A percentile compares a stretch with the other conserved stretches of the same genome.
Conservation (phyloP, 2,888 invertebrate species). For the Xanthia togata region DNA sequence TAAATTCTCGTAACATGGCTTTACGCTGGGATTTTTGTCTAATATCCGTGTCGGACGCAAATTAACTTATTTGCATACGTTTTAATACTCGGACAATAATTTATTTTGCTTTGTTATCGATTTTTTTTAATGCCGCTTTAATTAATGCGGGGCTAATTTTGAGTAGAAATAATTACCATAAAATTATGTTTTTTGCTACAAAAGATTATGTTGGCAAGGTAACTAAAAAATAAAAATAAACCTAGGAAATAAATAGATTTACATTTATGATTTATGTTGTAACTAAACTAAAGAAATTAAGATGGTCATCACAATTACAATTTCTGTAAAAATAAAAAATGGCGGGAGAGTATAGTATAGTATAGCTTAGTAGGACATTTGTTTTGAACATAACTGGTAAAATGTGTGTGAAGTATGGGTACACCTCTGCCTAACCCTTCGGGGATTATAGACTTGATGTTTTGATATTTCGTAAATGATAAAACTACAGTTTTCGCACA, state of each 20-base stretch:
- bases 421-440: not conserved
- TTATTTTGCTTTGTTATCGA: conserved; percentile 18
- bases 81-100: conserved; percentile 41
- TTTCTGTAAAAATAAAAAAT: not conserved
- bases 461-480: conserved; percentile 6
- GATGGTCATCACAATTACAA: not conserved
- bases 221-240: not conserved
- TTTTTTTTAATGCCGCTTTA: not conserved
- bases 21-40: conserved; percentile 74
- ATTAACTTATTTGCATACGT: conserved; percentile 76
- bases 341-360: not conserved
- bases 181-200: not conserved
- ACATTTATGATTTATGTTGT: not conserved
- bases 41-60: conserved; percentile 77
- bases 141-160: conserved; percentile 2
- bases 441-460: too few relatives aligned
- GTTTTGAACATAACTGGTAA: not conserved
- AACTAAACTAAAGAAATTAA: not conserved
- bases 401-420: not conserved
- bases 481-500: conserved; percentile 10
- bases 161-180: not conserved
- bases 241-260: too few relatives aligned
- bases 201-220: not conserved
- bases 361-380: not conserved
- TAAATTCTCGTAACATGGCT: conserved; percentile 71